Evolutionary conservation across 2,797 vertebrate genomes (phyloP), one percentile per base, ranked within the genome.

Genomic region (Pelobates cultripes): DNA sequence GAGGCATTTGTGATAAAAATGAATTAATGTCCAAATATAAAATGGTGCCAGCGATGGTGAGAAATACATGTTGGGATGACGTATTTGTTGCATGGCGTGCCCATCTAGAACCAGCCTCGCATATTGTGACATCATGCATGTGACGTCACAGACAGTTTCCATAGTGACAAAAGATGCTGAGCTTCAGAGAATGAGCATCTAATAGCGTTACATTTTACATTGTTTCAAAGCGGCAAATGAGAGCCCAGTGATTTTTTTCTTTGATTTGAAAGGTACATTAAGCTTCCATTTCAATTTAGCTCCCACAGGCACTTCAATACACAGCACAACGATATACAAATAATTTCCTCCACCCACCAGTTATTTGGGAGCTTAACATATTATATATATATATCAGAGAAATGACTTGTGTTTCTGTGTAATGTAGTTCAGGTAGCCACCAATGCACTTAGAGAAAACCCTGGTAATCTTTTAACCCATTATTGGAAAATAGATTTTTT

Each of bases 281-380:
- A 70, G 14, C 42, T 45, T 43, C 43, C 68, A 68, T 3, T 41
- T n/a, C 9, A 68, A 42, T 68, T 68, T 13, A 68, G 40, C 42
- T 68, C 78, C 73, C 64, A 43, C 43, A 8, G 55, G 3, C 43
- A 75, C 43, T 81, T 70, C 45, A 63, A n/a, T 61, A 63, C 61
- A 81, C 14, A 60, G 73, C 60, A 63, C 43, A 60, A 51, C 61
- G 57, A 45, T 61, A 47, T 7, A 57, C 55, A 42, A 70, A 55
- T 45, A 8, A 68, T 73, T 53, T 15, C 55, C 75, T 63, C 73
- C 79, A 75, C 79, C 73, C 73, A 81, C 79, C 44, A 69, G 51
- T 12, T 15, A 8, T 44, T 43, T 40, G 71, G 64, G 47, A 43
- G 73, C n/a, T 75, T 45, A 75, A 61, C 70, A 14, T 43, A 47